phyloP scores from a whole-genome alignment of 2,888 invertebrate genomes.

The Syrista parreyssii region DNA sequence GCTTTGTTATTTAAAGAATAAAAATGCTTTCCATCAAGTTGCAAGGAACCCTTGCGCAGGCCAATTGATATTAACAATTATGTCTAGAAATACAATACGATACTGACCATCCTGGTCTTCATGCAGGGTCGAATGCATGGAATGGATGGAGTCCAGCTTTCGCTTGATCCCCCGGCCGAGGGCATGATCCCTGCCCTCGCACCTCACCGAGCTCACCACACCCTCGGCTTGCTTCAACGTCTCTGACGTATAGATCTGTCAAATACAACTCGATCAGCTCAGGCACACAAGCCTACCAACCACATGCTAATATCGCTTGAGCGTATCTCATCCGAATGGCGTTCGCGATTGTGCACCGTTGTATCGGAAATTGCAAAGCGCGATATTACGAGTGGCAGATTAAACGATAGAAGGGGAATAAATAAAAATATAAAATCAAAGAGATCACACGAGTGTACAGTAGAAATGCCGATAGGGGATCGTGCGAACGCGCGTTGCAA shows the following conservation, averaged over 20 bases:
- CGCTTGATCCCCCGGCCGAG: constrained; percentile 65
- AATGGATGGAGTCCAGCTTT: constrained; percentile 66
- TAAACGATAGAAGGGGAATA: not conserved
- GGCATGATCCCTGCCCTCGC: constrained; percentile 61
- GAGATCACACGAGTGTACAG: not conserved
- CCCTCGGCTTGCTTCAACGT: constrained; percentile 64
- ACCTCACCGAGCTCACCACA: constrained; percentile 65
- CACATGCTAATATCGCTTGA: constrained; percentile 52
- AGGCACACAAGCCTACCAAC: constrained; percentile 60
- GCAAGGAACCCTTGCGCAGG: not conserved
- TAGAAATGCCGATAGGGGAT: not conserved
- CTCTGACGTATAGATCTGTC: constrained; percentile 65
- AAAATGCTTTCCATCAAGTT: not conserved
- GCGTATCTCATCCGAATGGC: constrained; percentile 21
- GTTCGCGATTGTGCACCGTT: not conserved
- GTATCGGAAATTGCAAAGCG: constrained; percentile 3
- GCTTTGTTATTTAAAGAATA: not conserved
- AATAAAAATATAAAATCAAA: not conserved
- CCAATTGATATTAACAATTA: not conserved
- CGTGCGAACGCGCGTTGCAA: not conserved
- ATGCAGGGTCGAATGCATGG: constrained; percentile 66
- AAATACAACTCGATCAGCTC: constrained; percentile 66
- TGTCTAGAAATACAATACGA: constrained; percentile 51
- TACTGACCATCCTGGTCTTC: constrained; percentile 67
- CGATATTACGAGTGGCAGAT: not conserved